Base-by-base conservation (phyloP, 2,888 invertebrate species). In the Nymphalis polychloros region DNA sequence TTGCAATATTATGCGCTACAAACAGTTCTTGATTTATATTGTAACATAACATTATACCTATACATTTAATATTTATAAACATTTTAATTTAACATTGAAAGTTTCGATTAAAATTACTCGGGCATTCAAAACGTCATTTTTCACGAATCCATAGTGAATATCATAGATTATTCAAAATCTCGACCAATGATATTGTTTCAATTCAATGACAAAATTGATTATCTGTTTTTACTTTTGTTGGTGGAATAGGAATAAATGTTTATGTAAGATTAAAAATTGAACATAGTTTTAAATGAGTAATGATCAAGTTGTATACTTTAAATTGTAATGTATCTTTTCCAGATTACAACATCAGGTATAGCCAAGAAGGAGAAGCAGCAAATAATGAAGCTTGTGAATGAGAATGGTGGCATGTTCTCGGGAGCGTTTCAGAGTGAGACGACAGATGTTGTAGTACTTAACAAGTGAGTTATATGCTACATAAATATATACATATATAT, bases 281-380 rank as follows among this genome's bases (percentile, higher is more conserved):
- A 2, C 4, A 41, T 41, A 13, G 41, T 41, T 31, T 31, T 5
- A 31, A 31, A 31, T 31, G 4, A 13, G 13, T 13, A 41, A 41
- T 41, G 2, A 13, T 41, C 3, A 13, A 0, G 4, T 13, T 41
- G 13, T 41, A 13, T 13, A 13, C 2, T 13, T 41, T 41, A 41
- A 13, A 41, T 41, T 41, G 1, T 41, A 20, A 16, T 23, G 7
- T 27, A 16, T 48, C 52, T 47, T 63, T 90, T 97, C 0, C 93
- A 94, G 76, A 94, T 98, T 3, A 96, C 96, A 1, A 95, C 96
- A 0, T 97, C 98, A 0, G 97, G 97, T 16, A 88, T 97, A 23
- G 81, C 90, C 2, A 89, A 92, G 71, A 88, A 89, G 27, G 94
- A 96, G 64, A 95, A 96, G 75, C 93, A 93, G 50, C 88, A 94